Base-by-base conservation (phyloP, 2,888 invertebrate species). In the Podabrus alpinus region DNA sequence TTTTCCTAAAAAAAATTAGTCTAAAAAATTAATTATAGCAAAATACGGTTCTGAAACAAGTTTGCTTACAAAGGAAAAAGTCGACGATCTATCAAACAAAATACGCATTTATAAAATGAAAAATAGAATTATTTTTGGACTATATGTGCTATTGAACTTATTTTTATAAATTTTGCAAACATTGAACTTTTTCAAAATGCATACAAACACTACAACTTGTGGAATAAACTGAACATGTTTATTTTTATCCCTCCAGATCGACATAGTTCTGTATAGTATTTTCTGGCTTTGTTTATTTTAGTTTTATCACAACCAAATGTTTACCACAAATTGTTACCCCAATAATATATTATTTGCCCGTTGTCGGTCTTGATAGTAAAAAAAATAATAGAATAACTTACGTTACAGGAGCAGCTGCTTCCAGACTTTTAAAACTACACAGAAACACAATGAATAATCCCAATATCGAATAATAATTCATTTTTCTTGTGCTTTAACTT, bases 221-320 rank as follows among this genome's bases (percentile, higher is more conserved):
- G 73, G 79, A 77, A 76, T 79, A 79, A 79, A 75, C 69, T 76
- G 77, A 77, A 76, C 29, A 71, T 16, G 69, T 75, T 68, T 76
- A 76, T 76, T 73, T 76, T 73, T 76, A 76, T 66, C 67, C 24
- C 25, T 69, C 69, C 66, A 66, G 59, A 68, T 15, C 45, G 29
- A 68, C 64, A 29, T 69, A 25, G 66, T 75, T 75, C 71, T 68
- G 68, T 71, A n/a, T n/a, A n/a, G n/a, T n/a, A 71, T 29, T 29
- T 29, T 68, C 69, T 69, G 69, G 25, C 16, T 68, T 64, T 74
- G 16, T 69, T 69, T 73, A 66, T 73, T 73, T 73, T 73, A 21
- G 59, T n/a, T 16, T 11, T 15, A 62, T 19, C 11, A 11, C 62
- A 62, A 62, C 61, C 17, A 25, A 25, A 25, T 25, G 25, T 25